A percentile compares a stretch with the other conserved stretches of the same genome.
Evolutionary conservation across 2,888 invertebrate species (phyloP).

Genomic region (Seira sanloemensis): DNA sequence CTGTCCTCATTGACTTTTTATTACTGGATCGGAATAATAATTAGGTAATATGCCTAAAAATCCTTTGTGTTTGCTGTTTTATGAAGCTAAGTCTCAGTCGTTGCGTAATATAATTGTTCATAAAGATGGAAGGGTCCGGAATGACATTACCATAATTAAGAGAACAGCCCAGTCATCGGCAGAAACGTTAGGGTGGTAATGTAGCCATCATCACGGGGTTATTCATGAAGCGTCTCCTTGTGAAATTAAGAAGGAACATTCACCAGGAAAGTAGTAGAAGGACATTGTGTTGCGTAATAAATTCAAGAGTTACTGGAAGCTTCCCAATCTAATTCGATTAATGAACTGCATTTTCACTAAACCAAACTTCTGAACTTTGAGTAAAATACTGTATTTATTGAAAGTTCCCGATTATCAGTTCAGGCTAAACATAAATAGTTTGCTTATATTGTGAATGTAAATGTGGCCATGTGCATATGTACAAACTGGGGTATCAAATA

Average conservation of each 20-base stretch:
- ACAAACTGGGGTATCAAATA: slow-evolving; percentile 13
- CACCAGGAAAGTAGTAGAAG: no score
- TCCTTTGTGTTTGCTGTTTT: not conserved
- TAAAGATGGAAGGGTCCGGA: no score
- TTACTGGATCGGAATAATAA: no score
- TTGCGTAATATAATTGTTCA: not conserved
- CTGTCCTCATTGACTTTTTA: slow-evolving; percentile 3
- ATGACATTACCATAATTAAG: no score
- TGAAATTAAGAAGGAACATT: no score
- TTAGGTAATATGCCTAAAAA: not conserved
- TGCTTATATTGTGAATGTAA: not conserved
- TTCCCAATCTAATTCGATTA: slow-evolving; percentile 43
- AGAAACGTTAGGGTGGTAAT: not conserved
- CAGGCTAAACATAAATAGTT: not conserved
- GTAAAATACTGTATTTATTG: no score
- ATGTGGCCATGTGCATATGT: not conserved
- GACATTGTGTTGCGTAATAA: no score
- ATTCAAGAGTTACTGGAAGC: slow-evolving; percentile 10
- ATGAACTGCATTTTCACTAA: not conserved
- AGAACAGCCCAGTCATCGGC: not conserved
- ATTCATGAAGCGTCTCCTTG: not conserved
- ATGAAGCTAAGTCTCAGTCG: not conserved
- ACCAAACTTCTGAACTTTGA: no score
- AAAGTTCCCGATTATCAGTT: no score
- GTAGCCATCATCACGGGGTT: not conserved